Evolutionary conservation across 2,888 invertebrate genomes (phyloP), one percentile per base, ranked within the genome.

Genomic region (Cynaeus angustus): DNA sequence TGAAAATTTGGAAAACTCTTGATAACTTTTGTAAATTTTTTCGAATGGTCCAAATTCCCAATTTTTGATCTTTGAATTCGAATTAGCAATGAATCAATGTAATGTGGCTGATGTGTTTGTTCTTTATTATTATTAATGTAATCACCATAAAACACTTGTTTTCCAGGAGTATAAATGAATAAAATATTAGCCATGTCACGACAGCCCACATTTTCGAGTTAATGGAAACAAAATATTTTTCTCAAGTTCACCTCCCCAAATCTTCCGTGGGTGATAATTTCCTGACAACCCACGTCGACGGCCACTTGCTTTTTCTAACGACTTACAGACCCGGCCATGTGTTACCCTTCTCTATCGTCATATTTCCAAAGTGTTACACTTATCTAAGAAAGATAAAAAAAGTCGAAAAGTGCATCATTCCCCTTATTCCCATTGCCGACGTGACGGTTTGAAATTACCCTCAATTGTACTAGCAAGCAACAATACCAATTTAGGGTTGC

Each of bases 321-420:
- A 14, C 26, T 43, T 30, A 21, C 28, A 41, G 37, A 41, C 50
- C 52, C 46, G 43, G 64, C 64, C 64, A 64, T 64, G 64, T 64
- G 64, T 52, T 53, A 13, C 14, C 28, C 21, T 12, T 10, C 16
- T 4, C 48, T 37, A 30, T 48, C 33, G 56, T 28, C 13, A 2
- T n/a, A 16, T 37, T 53, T 43, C 26, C 28, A 28, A 46, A 64
- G 64, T 64, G 53, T 41, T 64, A 52, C 64, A 53, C 64, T 64
- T 64, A 64, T 64, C 64, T 13, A 26, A 30, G 53, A 41, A 13
- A 5, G 26, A 56, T 33, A 56, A 56, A 56, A 43, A n/a, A 5
- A 50, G 28, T 16, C 9, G 3, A 43, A 41, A 37, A n/a, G 10
- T 10, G 16, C 50, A 50, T 14, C 28, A 41, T 26, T 10, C n/a